phyloP scores from a whole-genome alignment of 2,113 vertebrate species.

The Myotis lucifugus region DNA sequence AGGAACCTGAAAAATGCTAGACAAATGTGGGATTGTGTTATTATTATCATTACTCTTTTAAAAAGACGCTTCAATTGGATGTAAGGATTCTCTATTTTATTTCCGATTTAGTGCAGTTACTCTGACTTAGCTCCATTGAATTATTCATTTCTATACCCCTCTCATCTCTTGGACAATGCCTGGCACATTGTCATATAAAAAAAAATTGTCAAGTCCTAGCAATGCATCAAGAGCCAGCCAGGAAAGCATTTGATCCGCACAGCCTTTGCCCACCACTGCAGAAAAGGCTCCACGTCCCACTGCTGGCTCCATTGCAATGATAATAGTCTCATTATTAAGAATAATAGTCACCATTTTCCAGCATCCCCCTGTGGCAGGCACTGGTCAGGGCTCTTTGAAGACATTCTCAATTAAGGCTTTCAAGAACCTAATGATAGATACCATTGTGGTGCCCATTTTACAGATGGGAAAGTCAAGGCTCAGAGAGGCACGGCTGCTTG shows the following conservation, averaged over 20 bases:
- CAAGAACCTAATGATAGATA: not conserved
- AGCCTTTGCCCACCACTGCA: not conserved
- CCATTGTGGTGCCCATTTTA: not conserved
- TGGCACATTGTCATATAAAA: not conserved
- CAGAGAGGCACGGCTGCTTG: not conserved
- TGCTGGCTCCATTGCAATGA: not conserved
- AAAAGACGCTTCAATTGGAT: not conserved
- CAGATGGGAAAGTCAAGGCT: not conserved
- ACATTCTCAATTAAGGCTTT: not conserved
- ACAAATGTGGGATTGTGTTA: not conserved
- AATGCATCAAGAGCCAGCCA: not conserved
- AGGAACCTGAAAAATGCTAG: conserved; percentile 12
- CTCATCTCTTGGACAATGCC: not conserved
- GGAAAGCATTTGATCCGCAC: not conserved
- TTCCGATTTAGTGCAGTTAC: not conserved
- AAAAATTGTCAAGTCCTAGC: not conserved
- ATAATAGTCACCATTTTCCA: not conserved
- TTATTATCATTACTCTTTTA: conserved; percentile 27
- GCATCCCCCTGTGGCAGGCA: not conserved
- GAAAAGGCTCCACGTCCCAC: not conserved
- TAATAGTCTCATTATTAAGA: not conserved
- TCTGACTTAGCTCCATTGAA: not conserved
- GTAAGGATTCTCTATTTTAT: not conserved
- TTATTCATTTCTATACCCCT: not conserved
- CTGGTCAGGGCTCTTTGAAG: not conserved